Base-by-base conservation (phyloP, 2,888 invertebrate species). In the Frankliniella intonsa region DNA sequence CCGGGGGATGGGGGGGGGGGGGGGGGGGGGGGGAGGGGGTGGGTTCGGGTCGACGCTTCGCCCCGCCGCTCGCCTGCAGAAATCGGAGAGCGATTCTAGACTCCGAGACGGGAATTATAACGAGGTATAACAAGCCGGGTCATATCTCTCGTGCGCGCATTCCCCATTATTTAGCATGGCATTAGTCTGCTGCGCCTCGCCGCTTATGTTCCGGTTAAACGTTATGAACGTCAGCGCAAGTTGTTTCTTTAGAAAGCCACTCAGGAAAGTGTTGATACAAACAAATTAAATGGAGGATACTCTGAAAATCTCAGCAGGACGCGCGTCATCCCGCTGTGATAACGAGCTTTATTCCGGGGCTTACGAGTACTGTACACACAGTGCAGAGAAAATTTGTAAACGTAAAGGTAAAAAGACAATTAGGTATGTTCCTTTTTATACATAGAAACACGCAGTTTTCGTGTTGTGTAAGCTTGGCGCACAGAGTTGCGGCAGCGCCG, bases 71-170 rank as follows among this genome's bases (percentile, higher is more conserved):
- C 3, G 22, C 69, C 69, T 22, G 69, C 25, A 22, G 69, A 76
- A 76, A 76, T 76, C 69, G 69, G 69, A 76, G 69, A 76, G 69
- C 69, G 69, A 76, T 25, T 76, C 69, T 76, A 5, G 69, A 76
- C 69, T 76, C 69, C 69, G 69, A 76, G 69, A 25, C 69, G 69
- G 69, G 69, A 76, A 76, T 76, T 22, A 76, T 76, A 76, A 76
- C 69, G 69, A 76, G 25, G 25, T 22, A 22, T 22, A 69, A 69
- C n/a, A 38, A 38, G 38, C 38, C 38, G 38, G 38, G 38, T 38
- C 5, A 38, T 38, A 2, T 38, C 38, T 55, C 19, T 55, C 17
- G 55, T 19, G 19, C 17, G 5, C 55, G 55, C 55, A 19, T 55
- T 55, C 17, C 17, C 55, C 14, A 19, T 55, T 55, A 19, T 55